Percentiles rank a stretch among this genome's conserved stretches.
Conservation (phyloP, 2,113 vertebrate species). For the Trichechus manatus region DNA sequence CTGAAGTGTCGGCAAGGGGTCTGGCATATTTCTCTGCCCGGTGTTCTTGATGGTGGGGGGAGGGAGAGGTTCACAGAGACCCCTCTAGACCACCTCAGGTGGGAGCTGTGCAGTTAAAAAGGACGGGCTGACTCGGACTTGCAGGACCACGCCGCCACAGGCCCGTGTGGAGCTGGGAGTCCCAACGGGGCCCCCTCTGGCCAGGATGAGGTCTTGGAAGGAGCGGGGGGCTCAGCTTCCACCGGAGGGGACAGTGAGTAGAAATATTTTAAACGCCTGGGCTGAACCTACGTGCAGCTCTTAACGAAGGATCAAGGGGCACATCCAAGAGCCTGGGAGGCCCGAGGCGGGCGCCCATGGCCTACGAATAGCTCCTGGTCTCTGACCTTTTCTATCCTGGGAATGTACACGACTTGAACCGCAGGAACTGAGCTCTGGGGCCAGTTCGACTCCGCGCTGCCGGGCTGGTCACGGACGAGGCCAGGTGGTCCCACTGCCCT, state of each 20-base stretch:
- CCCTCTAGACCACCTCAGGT: rapidly evolving
- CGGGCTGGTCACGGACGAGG: neutral
- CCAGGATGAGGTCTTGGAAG: neutral
- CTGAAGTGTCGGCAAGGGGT: rapidly evolving
- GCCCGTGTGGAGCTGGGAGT: rapidly evolving
- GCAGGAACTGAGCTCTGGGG: rapidly evolving
- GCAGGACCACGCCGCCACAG: neutral
- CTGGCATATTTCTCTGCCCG: rapidly evolving
- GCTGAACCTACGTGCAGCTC: neutral
- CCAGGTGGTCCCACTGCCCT: rapidly evolving
- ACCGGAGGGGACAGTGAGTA: rapidly evolving
- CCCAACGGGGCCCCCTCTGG: neutral
- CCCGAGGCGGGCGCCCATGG: rapidly evolving
- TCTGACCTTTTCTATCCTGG: neutral
- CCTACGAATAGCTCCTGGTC: rapidly evolving
- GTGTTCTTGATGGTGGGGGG: rapidly evolving
- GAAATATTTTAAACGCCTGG: neutral
- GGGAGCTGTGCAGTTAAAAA: rapidly evolving
- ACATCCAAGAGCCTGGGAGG: neutral
- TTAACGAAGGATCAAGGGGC: neutral
- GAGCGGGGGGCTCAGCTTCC: no score
- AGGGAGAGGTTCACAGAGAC: neutral
- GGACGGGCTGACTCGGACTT: neutral
- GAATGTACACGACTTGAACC: rapidly evolving
- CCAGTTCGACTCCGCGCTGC: neutral